phyloP scores from a whole-genome alignment of 2,797 vertebrate genomes.

The Thaleichthys pacificus region DNA sequence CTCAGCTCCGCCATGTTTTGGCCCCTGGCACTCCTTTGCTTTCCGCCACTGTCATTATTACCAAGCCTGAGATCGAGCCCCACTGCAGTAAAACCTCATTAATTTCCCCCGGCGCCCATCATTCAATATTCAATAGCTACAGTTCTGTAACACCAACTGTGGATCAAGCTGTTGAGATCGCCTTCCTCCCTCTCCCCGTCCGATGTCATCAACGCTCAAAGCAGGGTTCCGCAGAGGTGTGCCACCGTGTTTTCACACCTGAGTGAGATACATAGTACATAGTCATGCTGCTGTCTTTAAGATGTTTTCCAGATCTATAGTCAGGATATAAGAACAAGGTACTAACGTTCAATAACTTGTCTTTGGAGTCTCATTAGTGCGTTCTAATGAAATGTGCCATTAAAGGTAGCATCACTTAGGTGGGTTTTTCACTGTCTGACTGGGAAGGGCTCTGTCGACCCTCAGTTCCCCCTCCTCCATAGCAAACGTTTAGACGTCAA shows the following conservation, averaged over 20 bases:
- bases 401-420: no score
- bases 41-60: constrained; percentile 60
- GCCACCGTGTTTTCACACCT: constrained; percentile 17
- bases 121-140: constrained; percentile 73
- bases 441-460: no score
- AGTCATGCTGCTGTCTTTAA: no score
- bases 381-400: no score
- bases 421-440: no score
- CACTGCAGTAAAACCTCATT: constrained; percentile 57
- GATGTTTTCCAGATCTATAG: no score
- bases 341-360: no score
- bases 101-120: constrained; percentile 72
- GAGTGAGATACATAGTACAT: neutral
- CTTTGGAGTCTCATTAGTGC: no score
- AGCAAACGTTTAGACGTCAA: neutral
- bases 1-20: constrained; percentile 39
- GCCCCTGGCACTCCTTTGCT: constrained; percentile 34
- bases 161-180: constrained; percentile 45
- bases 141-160: constrained; percentile 54
- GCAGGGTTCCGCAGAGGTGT: constrained; percentile 24
- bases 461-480: no score
- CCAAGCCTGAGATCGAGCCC: constrained; percentile 55
- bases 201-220: constrained; percentile 52
- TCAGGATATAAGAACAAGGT: no score
- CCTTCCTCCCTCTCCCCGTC: constrained; percentile 33